A percentile compares a stretch with the other conserved stretches of the same genome.
phyloP scores from a whole-genome alignment of 2,888 invertebrate genomes.

The Acanthococcus lagerstroemiae region DNA sequence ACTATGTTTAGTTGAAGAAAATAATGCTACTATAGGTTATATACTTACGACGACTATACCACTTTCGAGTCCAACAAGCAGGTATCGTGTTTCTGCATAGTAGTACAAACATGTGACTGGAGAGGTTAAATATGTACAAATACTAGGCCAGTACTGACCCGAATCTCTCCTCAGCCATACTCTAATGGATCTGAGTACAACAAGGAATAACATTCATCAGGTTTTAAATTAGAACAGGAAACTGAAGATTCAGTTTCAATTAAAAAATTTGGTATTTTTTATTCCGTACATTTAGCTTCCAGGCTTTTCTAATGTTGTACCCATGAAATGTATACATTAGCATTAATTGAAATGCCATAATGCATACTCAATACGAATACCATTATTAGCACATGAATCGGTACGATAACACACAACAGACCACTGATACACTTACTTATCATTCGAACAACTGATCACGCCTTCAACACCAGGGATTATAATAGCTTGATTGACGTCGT shows the following conservation, averaged over 20 bases:
- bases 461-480: constrained; percentile 92
- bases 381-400: not conserved
- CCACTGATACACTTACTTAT: constrained; percentile 81
- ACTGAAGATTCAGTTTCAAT: not conserved
- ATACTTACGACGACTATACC: constrained; percentile 60
- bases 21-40: not conserved
- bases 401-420: not conserved
- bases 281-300: no score
- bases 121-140: constrained; percentile 90
- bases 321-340: no score
- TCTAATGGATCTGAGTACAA: constrained; percentile 66
- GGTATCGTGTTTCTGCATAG: constrained; percentile 71
- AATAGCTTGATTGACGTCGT: constrained; percentile 85
- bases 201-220: not conserved
- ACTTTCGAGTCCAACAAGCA: constrained; percentile 93
- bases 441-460: constrained; percentile 93
- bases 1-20: no score
- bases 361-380: not conserved
- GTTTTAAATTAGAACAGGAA: not conserved
- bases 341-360: not conserved
- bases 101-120: constrained; percentile 85
- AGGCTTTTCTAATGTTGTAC: no score
- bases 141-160: constrained; percentile 98
- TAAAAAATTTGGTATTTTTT: no score
- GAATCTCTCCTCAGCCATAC: constrained; percentile 96